Base-by-base conservation (phyloP, 2,113 vertebrate species). In the Halcyon malimbica region DNA sequence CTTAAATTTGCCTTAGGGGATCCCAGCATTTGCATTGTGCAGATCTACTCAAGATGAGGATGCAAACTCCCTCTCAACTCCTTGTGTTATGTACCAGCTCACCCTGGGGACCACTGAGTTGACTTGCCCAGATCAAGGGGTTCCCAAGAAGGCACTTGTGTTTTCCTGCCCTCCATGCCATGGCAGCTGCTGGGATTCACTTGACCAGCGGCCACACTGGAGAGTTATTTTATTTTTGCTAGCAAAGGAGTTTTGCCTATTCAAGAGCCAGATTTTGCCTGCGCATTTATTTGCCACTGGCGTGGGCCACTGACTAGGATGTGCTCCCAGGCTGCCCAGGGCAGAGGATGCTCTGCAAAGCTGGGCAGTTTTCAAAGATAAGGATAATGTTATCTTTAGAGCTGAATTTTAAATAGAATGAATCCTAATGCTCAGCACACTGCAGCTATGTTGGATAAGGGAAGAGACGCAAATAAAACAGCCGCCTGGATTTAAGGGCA, bases 121-220 rank as follows among this genome's bases (percentile, higher is more conserved):
- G 12, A 15, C 15, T 60, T 70, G 33, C 31, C 19, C 24, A 44
- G 16, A 2, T 56, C 35, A 15, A 56, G 57, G 14, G 20, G 21
- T 24, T 83, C 16, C 53, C 0, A 0, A 69, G 26, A 18, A 86
- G 41, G 16, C 10, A 19, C 9, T 74, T 0, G 0, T 25, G 18
- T 51, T 79, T 83, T 60, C 67, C 48, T 83, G 50, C 37, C 60
- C 26, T 69, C 59, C n/a, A 0, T 10, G 5, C 44, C 57, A 25
- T 7, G 2, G n/a, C 50, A 70, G 35, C 23, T 2, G 1, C 33
- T 46, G 39, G 33, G 18, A 6, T 76, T 17, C 23, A 14, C 29
- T 71, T 73, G 53, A 23, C 33, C 0, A 2, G 18, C 1, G 5
- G 25, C n/a, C 19, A 4, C 35, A 8, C 11, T 17, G 25, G 29